Base-by-base conservation (phyloP, 2,888 invertebrate species). In the Ophioninae sp. region DNA sequence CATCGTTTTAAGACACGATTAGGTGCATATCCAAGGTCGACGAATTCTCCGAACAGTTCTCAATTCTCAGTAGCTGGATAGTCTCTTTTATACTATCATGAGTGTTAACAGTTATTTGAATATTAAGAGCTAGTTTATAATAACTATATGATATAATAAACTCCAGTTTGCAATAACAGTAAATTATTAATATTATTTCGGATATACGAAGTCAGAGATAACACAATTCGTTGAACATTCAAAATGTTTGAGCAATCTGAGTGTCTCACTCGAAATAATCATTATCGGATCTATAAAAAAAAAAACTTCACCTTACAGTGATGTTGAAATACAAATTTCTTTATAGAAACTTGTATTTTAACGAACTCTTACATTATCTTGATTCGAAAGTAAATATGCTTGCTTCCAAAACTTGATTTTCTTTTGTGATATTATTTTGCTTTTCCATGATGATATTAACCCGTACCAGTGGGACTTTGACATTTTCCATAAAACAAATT, bases 1-100 rank as follows among this genome's bases (percentile, higher is more conserved):
- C 73, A 84, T 64, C 37, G 2, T 37, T 59, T 50, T 74, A 65
- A 65, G 73, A 82, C 62, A 78, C 7, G 82, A 86, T 86, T 79
- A 84, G 85, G 73, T 88, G 88, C 78, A 74, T 82, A 21, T 72
- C 81, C 57, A 82, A 86, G 83, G 62, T 30, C 17, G 6, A 67
- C 2, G n/a, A 30, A 21, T 30, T 13, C 17, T 30, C 20, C 21
- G 37, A 64, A 20, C 64, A 37, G n/a, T 39, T 75, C 62, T 77
- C 67, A 67, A 67, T 77, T 80, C 21, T 69, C 23, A 80, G 64
- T 69, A 57, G 64, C 50, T 30, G 41, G 30, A 74, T 80, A 30
- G 44, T 68, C n/a, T 50, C 67, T 41, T 39, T 67, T 21, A 73
- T 21, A 8, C 44, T 59, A 59, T 67, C 23, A 30, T 62, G 30